Conservation (phyloP, 2,113 vertebrate species). For the Limanda limanda region DNA sequence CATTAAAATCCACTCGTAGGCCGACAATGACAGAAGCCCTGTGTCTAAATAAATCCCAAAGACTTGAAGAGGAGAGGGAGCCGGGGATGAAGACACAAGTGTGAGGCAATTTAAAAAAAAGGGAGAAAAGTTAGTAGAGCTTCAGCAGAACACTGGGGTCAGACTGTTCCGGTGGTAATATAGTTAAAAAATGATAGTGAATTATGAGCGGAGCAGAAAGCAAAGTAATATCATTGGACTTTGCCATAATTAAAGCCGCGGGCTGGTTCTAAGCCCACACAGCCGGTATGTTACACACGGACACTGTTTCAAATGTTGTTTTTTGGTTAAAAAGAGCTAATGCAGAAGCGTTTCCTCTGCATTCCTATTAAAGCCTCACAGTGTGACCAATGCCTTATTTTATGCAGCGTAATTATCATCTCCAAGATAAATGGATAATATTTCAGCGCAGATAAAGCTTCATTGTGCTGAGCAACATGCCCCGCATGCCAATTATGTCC, state of each 20-base stretch:
- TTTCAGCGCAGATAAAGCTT: slow-evolving; percentile 29
- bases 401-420: slow-evolving; percentile 47
- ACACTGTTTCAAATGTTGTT: slow-evolving; percentile 33
- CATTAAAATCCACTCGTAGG: slow-evolving; percentile 57
- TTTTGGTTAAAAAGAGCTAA: slow-evolving; percentile 34
- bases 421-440: slow-evolving; percentile 48
- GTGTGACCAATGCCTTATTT: slow-evolving; percentile 27
- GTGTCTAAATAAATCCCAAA: slow-evolving; percentile 33
- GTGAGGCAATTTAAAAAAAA: slow-evolving; percentile 46
- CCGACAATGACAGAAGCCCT: slow-evolving; percentile 34
- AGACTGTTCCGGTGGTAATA: slow-evolving; percentile 18
- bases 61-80: slow-evolving; percentile 30
- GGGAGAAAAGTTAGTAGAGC: slow-evolving; percentile 32
- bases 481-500: slow-evolving; percentile 24
- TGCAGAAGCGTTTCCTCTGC: slow-evolving; percentile 17
- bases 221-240: slow-evolving; percentile 12
- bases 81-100: slow-evolving; percentile 6
- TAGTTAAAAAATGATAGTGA: slow-evolving; percentile 15
- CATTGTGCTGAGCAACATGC: slow-evolving; percentile 42
- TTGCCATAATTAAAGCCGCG: slow-evolving; percentile 20
- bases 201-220: slow-evolving; percentile 6
- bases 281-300: slow-evolving; percentile 2
- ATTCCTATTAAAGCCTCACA: slow-evolving; percentile 11
- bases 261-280: slow-evolving; percentile 27
- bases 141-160: slow-evolving; percentile 5